Evolutionary conservation across 2,797 vertebrate genomes (phyloP), one percentile per base, ranked within the genome.

Genomic region (Botia almorhae): DNA sequence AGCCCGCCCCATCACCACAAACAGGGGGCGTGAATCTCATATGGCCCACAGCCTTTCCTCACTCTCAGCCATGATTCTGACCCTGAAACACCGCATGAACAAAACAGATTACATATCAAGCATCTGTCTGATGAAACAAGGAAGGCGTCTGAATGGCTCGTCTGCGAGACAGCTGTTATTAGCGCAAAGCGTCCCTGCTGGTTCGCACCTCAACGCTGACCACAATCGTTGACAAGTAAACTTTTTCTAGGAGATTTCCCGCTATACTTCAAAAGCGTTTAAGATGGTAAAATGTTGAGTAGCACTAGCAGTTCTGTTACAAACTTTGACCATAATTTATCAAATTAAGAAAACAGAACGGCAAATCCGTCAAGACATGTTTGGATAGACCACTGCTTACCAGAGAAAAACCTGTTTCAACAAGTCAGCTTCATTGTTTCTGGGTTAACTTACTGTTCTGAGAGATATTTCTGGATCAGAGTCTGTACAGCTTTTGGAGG

Each of bases 81-180:
- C 78, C 69, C 72, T 76, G 74, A 71, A 65, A 80, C 68, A 68
- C 75, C 74, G 83, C 43, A 76, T 56, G 69, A 48, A 74, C 8
- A 82, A 76, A 69, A 76, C 51, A 79, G 78, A 70, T 79, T 79
- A 79, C 55, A 81, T 64, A 79, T 86, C 81, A 68, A 86, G 79
- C 85, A 81, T 86, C 85, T 86, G 85, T 84, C 70, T 75, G 56
- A 74, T 78, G 68, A 80, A 82, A 65, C 60, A 53, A 60, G 75
- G 60, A 75, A 83, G 77, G 82, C 51, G 69, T 82, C 69, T 61
- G 55, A 76, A 73, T 16, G 74, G 63, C 74, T 50, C 67, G 79
- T 74, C 79, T 39, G 43, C 3, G 80, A 80, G 77, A 82, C 82
- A 84, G 80, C 77, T 84, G 82, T 60, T 71, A 67, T 83, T 79